Evolutionary conservation across 2,888 invertebrate species (phyloP).

Genomic region (Sminthurides aquaticus): DNA sequence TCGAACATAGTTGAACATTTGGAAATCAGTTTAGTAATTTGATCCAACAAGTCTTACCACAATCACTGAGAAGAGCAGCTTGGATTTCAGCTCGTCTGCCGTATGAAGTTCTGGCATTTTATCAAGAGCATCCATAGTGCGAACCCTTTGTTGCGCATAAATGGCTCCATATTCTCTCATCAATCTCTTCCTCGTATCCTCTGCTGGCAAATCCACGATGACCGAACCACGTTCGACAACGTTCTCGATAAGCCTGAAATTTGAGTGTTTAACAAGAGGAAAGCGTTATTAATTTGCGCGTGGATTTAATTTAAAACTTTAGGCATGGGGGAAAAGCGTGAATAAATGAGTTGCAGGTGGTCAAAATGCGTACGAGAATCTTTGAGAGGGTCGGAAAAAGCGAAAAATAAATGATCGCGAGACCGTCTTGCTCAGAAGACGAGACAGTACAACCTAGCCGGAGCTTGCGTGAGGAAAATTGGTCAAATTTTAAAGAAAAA

Average conservation of each 20-base stretch:
- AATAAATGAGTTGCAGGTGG: not conserved
- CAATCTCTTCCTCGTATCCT: slow-evolving; percentile 48
- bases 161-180: slow-evolving; percentile 75
- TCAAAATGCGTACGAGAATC: too few relatives aligned
- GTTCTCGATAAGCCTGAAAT: slow-evolving; percentile 11
- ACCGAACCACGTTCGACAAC: not conserved
- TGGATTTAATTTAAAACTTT: too few relatives aligned
- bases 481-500: too few relatives aligned
- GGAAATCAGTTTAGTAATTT: too few relatives aligned
- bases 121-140: slow-evolving; percentile 77
- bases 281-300: too few relatives aligned
- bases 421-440: too few relatives aligned
- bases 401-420: too few relatives aligned
- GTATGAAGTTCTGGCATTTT: slow-evolving; percentile 70
- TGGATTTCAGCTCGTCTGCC: slow-evolving; percentile 82
- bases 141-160: slow-evolving; percentile 75
- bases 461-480: too few relatives aligned
- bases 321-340: not conserved
- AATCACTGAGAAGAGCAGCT: slow-evolving; percentile 89
- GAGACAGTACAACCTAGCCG: too few relatives aligned
- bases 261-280: not conserved
- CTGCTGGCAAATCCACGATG: not conserved
- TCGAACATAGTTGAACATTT: too few relatives aligned
- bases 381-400: too few relatives aligned
- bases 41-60: slow-evolving; percentile 62